Evolutionary conservation across 2,113 vertebrate species (phyloP).

Genomic region (Corapipo altera): DNA sequence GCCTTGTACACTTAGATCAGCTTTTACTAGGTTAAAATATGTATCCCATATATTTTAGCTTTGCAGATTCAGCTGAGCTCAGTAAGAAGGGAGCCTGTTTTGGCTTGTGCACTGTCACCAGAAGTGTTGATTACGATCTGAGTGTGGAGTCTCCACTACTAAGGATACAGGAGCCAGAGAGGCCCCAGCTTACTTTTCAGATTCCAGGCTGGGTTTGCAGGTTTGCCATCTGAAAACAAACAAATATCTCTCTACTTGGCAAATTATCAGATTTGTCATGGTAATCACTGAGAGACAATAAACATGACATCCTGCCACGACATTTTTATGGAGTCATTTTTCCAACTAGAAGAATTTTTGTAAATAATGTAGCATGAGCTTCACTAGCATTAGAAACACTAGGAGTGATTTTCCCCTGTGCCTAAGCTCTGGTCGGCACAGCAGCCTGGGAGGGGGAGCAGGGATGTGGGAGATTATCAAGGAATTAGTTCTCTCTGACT

Average conservation of each 20-base stretch:
- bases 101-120: neutral
- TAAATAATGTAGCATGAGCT: neutral
- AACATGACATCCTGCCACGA: slow-evolving; percentile 17
- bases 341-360: slow-evolving; percentile 10
- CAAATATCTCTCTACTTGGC: slow-evolving; percentile 9
- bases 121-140: slow-evolving; percentile 2
- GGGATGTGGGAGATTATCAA: neutral
- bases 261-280: slow-evolving; percentile 44
- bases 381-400: slow-evolving; percentile 10
- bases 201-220: slow-evolving; percentile 34
- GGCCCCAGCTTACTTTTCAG: neutral
- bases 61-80: neutral
- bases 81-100: neutral
- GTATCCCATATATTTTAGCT: slow-evolving; percentile 5
- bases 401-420: neutral
- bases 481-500: slow-evolving; percentile 6
- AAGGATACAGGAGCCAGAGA: neutral
- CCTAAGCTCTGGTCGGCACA: neutral
- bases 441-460: neutral
- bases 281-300: slow-evolving; percentile 37
- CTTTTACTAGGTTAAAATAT: slow-evolving; percentile 11
- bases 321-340: slow-evolving; percentile 35
- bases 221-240: slow-evolving; percentile 46
- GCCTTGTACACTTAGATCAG: neutral
- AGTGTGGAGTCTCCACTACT: neutral